Percentiles rank a stretch among this genome's conserved stretches.
Evolutionary conservation across 2,888 invertebrate genomes (phyloP).

Genomic region (Caenorhabditis sp.): DNA sequence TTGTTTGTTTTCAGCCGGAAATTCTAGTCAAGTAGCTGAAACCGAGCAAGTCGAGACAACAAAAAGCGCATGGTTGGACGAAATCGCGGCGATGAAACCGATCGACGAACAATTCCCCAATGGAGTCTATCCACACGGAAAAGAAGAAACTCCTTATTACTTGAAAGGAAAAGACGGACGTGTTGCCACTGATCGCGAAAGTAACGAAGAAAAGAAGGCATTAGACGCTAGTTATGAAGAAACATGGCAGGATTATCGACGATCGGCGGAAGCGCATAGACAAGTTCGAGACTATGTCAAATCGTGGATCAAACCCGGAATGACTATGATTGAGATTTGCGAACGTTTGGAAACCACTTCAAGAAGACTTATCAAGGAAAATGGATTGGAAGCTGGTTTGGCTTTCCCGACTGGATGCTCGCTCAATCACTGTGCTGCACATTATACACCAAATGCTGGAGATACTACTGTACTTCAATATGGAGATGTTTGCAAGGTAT

Average conservation of each 20-base stretch:
- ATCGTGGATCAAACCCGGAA: slow-evolving; percentile 93
- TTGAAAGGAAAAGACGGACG: slow-evolving; percentile 62
- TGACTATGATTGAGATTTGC: slow-evolving; percentile 98
- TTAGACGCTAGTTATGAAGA: slow-evolving; percentile 89
- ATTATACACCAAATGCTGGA: slow-evolving; percentile 98
- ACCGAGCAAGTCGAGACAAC: slow-evolving; percentile 11
- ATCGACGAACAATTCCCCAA: slow-evolving; percentile 84
- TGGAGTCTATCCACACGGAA: slow-evolving; percentile 84
- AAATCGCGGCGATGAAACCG: slow-evolving; percentile 63
- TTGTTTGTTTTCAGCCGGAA: slow-evolving; percentile 15
- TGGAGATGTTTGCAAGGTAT: slow-evolving; percentile 97
- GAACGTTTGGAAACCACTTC: slow-evolving; percentile 93
- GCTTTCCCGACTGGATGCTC: slow-evolving; percentile 96
- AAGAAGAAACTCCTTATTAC: slow-evolving; percentile 38
- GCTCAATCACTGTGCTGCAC: slow-evolving; percentile 98
- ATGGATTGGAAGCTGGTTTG: slow-evolving; percentile 87
- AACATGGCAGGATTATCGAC: slow-evolving; percentile 74
- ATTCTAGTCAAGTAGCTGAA: background rate
- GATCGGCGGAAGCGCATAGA: slow-evolving; percentile 96
- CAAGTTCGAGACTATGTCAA: slow-evolving; percentile 92
- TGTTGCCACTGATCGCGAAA: slow-evolving; percentile 70
- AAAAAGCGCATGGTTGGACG: slow-evolving; percentile 42
- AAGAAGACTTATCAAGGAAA: slow-evolving; percentile 88
- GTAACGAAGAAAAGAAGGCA: slow-evolving; percentile 80
- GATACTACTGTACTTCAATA: slow-evolving; percentile 91